Base-by-base conservation (phyloP, 2,113 vertebrate genomes). In the Prinia subflava region DNA sequence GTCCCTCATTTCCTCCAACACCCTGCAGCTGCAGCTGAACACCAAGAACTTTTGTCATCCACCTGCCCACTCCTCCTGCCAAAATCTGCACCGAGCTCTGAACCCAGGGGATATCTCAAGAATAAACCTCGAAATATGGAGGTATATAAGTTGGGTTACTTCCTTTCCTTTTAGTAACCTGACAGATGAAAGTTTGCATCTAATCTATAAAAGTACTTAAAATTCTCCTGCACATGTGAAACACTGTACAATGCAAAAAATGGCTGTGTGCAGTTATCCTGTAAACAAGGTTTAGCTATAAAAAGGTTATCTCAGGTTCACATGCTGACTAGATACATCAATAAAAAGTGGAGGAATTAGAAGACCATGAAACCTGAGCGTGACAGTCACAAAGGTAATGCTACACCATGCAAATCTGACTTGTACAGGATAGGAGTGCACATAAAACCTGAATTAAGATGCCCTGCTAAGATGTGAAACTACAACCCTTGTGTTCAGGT, bases 1-100 rank as follows among this genome's bases (percentile, higher is more conserved):
- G 7, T 39, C 20, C 21, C 21, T 59, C 23, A n/a, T 55, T 80
- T 92, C 50, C 39, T 77, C 47, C 55, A 86, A 63, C 41, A 60
- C 4, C 24, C 5, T 0, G 0, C 62, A 85, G 50, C 47, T 69
- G 73, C 2, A 2, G 39, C 75, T 3, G 11, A 89, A 47, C 60
- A 67, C 9, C 0, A 1, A 57, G 46, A 50, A 24, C 15, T 31
- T 20, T 5, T 3, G 16, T 30, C 42, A 57, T 15, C 15, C 44
- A 49, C 15, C 14, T 30, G 35, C 4, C 31, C 25, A n/a, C 13
- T 65, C 24, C 33, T 52, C 6, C 24, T 69, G 44, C 68, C 62
- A 76, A 87, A 89, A 71, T 4, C 1, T 44, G 15, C 16, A 13
- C 11, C 0, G 0, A 89, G 50, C 33, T 70, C 62, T 37, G 27